Base-by-base conservation (phyloP, 2,888 invertebrate genomes). In the Amorpha juglandis region DNA sequence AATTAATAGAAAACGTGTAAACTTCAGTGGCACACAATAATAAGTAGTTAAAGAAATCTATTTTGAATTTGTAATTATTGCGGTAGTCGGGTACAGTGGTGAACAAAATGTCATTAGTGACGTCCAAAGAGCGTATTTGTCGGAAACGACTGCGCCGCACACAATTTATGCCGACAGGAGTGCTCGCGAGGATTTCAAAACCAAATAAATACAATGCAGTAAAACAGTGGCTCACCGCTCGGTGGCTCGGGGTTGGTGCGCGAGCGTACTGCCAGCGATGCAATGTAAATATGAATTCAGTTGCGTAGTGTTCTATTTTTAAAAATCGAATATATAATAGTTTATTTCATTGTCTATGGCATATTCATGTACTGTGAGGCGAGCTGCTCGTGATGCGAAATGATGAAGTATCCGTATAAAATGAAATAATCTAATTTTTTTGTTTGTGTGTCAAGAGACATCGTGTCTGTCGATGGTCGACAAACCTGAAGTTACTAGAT, bases 111-210 rank as follows among this genome's bases (percentile, higher is more conserved):
- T 89, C 87, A 87, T 91, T 90, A 89, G 86, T 74, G 74, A 69
- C 71, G 70, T 58, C 66, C 70, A 76, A 76, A 74, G 72, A 78
- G 73, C 77, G 76, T 77, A 88, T 90, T 88, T 88, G 91, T 90
- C 89, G 90, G 90, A 91, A 90, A 81, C 76, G 79, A 81, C 79
- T 77, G 76, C 71, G 73, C 73, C n/a, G 69, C 73, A 68, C 75
- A 85, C 85, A 86, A 92, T 92, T 92, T 92, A 92, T 90, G 88
- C 79, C 77, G 87, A 84, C 87, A 83, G 80, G 78, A 80, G 82
- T 74, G 79, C 75, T 76, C 72, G 76, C 72, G 84, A 77, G 88
- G 87, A 88, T 89, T 87, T 82, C 71, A 78, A 83, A 87, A 81
- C 78, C 81, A 88, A 90, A 87, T 83, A 85, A 84, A 88, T 87